These are phyloP conservation scores for Auanema sp. DNA, from an alignment of 2,888 invertebrate species.

Conservation along the genomic window DNA sequence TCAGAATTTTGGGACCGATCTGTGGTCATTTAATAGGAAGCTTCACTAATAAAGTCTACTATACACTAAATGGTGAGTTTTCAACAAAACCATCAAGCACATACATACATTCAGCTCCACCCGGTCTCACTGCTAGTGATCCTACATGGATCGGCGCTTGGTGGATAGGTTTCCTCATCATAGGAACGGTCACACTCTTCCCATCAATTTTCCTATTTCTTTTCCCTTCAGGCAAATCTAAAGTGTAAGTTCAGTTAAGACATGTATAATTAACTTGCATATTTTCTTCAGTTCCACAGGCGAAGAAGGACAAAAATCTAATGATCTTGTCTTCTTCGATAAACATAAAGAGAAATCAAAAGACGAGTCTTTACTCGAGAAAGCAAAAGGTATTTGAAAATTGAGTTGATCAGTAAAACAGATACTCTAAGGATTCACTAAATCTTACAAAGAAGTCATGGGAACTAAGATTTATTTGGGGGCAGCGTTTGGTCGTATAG, in stretches of 20 bases:
- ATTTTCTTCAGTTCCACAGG: neutral
- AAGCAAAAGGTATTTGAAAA: constrained; percentile 14
- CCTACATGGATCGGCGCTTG: constrained; percentile 68
- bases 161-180: constrained; percentile 66
- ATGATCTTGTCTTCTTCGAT: constrained; percentile 30
- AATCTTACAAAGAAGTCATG: constrained; percentile 49
- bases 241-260: constrained; percentile 3
- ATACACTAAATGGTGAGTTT: constrained; percentile 45
- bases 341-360: constrained; percentile 28
- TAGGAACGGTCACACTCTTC: constrained; percentile 39
- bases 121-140: constrained; percentile 60
- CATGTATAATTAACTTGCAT: constrained; percentile 9
- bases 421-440: constrained; percentile 41
- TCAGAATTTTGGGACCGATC: constrained; percentile 63
- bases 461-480: constrained; percentile 53
- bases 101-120: constrained; percentile 40
- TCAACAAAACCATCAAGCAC: neutral
- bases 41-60: constrained; percentile 57
- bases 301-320: constrained; percentile 21
- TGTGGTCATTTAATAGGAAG: constrained; percentile 63
- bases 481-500: constrained; percentile 57
- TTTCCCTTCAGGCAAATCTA: constrained; percentile 58
- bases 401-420: neutral
- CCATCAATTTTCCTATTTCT: constrained; percentile 64
- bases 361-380: constrained; percentile 17